These are phyloP conservation scores for Paraescarpia echinospica DNA, from an alignment of 1,140 invertebrate genomes.

Conservation along the genomic window DNA sequence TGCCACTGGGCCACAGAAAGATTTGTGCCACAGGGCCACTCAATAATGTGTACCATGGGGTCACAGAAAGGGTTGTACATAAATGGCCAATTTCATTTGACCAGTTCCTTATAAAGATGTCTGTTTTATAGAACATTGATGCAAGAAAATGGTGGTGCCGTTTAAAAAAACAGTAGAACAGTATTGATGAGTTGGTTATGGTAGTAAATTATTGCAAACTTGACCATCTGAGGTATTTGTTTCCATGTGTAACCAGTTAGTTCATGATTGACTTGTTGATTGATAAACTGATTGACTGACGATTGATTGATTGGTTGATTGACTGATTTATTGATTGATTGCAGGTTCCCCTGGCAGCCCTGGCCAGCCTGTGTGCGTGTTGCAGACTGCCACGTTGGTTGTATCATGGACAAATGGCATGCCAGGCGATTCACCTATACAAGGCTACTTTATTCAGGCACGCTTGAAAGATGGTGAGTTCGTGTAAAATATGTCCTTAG, in stretches of 20 bases:
- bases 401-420: slow-evolving; percentile 86
- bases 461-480: slow-evolving; percentile 74
- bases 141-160: too few species aligned
- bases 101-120: too few species aligned
- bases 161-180: too few species aligned
- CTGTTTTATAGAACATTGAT: too few species aligned
- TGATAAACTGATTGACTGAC: neutral
- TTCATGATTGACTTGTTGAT: neutral
- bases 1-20: too few species aligned
- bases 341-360: slow-evolving; percentile 79
- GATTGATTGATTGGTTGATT: neutral
- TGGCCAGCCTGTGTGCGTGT: slow-evolving; percentile 68
- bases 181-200: too few species aligned
- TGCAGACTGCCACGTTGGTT: slow-evolving; percentile 81
- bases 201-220: too few species aligned
- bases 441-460: slow-evolving; percentile 92
- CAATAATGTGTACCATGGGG: too few species aligned
- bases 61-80: too few species aligned
- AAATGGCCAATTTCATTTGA: too few species aligned
- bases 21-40: too few species aligned
- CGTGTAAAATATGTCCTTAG: neutral
- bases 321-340: slow-evolving; percentile 13
- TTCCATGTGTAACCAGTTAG: slow-evolving; percentile 15
- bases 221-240: neutral
- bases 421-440: slow-evolving; percentile 79